phyloP scores from a whole-genome alignment of 2,888 invertebrate species.

The Ashinkailepas kermadecensis region DNA sequence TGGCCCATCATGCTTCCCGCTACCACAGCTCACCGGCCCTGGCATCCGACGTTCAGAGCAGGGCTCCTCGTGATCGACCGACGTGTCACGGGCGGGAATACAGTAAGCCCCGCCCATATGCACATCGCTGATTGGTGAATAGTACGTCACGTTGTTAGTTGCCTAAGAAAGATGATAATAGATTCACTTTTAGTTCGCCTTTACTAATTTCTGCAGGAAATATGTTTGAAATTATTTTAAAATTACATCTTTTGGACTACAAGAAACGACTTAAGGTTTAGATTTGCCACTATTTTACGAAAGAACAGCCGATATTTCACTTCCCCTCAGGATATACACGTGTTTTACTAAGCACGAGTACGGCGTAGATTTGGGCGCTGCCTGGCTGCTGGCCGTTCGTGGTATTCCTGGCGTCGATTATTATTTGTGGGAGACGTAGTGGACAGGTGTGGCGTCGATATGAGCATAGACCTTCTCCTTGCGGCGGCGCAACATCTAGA shows the following conservation, averaged over 20 bases:
- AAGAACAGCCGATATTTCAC: too few species aligned
- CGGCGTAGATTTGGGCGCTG: constrained; percentile 18
- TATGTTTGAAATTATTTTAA: too few species aligned
- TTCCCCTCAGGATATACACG: constrained; percentile 19
- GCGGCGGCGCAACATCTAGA: constrained; percentile 15
- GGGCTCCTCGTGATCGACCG: constrained; percentile 18
- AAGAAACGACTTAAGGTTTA: too few species aligned
- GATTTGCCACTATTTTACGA: too few species aligned
- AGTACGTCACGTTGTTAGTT: not conserved
- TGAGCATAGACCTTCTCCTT: constrained; percentile 1
- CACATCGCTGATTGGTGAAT: not conserved
- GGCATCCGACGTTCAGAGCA: too few species aligned
- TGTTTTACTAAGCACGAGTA: constrained; percentile 21
- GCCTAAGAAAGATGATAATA: not conserved
- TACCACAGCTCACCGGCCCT: too few species aligned
- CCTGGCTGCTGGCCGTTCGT: not conserved
- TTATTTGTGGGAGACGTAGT: not conserved
- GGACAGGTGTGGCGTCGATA: not conserved
- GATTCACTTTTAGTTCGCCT: too few species aligned
- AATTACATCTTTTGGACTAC: too few species aligned
- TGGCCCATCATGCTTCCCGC: too few species aligned
- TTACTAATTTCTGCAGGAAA: too few species aligned
- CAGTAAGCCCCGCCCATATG: not conserved
- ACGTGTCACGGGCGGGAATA: constrained; percentile 21
- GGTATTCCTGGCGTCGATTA: not conserved